Conservation (phyloP, 2,113 vertebrate genomes). For the Perccottus glenii region DNA sequence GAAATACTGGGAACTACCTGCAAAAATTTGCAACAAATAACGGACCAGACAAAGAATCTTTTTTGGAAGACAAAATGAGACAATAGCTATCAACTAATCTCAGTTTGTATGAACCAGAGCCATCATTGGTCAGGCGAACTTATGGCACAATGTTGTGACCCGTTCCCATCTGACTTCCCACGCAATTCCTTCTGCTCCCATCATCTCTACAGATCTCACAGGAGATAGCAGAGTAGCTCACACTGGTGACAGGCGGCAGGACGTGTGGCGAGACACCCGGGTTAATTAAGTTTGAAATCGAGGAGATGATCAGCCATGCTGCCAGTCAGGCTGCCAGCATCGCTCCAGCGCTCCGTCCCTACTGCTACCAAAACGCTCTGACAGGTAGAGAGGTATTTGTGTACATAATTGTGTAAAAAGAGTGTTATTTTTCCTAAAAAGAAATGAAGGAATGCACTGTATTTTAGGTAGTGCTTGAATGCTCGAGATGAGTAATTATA, state of each 20-base stretch:
- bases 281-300: constrained; percentile 81
- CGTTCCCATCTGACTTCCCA: constrained; percentile 37
- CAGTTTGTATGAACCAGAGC: no score
- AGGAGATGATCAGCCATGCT: constrained; percentile 71
- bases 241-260: constrained; percentile 47
- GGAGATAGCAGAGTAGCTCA: constrained; percentile 50
- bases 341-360: constrained; percentile 6
- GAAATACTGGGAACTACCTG: no score
- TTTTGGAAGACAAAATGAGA: no score
- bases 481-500: neutral
- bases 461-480: neutral
- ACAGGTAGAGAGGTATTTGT: constrained; percentile 39
- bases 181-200: constrained; percentile 3
- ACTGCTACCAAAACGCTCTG: constrained; percentile 29
- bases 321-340: constrained; percentile 62
- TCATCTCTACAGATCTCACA: constrained; percentile 47
- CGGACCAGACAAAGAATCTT: no score
- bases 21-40: no score
- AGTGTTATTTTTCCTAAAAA: constrained; percentile 16
- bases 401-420: constrained; percentile 16
- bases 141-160: constrained; percentile 22
- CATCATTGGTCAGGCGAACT: neutral
- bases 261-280: constrained; percentile 44
- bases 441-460: neutral
- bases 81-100: no score